Conservation (phyloP, 2,888 invertebrate species). For the Acleris laterana region DNA sequence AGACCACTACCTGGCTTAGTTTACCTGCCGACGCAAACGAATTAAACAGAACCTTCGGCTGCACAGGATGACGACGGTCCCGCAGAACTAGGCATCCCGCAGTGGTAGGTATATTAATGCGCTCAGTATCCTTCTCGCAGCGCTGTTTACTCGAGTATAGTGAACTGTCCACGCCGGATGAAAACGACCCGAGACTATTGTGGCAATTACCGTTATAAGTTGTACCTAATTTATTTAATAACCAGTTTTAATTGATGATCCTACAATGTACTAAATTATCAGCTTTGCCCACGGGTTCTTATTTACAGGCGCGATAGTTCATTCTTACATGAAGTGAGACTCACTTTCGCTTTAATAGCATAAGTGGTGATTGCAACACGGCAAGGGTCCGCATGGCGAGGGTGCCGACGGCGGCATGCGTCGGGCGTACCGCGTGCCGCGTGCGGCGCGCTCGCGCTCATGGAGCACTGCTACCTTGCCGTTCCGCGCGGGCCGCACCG, state of each 20-base stretch:
- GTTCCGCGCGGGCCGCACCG: conserved; percentile 6
- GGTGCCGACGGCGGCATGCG: no score
- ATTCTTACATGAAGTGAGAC: no score
- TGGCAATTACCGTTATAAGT: conserved; percentile 55
- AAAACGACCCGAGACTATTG: conserved; percentile 45
- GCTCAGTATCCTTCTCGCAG: neutral
- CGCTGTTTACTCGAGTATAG: neutral
- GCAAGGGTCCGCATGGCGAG: no score
- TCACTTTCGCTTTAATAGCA: no score
- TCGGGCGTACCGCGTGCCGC: no score
- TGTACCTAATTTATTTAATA: conserved; percentile 43
- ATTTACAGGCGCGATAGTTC: no score
- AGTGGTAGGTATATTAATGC: neutral
- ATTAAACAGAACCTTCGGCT: conserved; percentile 14
- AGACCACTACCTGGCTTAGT: conserved; percentile 55
- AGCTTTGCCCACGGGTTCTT: no score
- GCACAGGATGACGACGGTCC: neutral
- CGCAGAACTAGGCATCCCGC: neutral
- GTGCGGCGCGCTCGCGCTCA: conserved; percentile 1
- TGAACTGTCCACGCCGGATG: conserved; percentile 4
- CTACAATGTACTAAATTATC: neutral
- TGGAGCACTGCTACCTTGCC: conserved; percentile 13
- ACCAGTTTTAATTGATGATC: conserved; percentile 29
- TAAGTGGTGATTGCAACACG: no score
- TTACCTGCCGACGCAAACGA: conserved; percentile 27